Percentiles rank a stretch among this genome's conserved stretches.
phyloP scores from a whole-genome alignment of 2,888 invertebrate species.

The Lampropteryx suffumata region DNA sequence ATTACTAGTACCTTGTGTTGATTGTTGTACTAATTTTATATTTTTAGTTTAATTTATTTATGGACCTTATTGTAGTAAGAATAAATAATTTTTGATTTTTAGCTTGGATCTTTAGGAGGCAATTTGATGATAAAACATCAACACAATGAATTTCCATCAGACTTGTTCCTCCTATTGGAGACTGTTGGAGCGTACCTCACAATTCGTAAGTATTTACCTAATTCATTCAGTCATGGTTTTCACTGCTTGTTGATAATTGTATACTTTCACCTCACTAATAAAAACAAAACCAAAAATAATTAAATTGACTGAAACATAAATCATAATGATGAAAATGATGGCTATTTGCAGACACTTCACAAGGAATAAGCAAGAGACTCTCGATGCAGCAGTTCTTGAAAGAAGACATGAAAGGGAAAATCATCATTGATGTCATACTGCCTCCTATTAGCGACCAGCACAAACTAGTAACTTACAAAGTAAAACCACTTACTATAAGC shows the following conservation, averaged over 20 bases:
- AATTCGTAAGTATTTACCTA: slow-evolving; percentile 44
- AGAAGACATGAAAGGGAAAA: slow-evolving; percentile 65
- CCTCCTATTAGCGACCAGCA: slow-evolving; percentile 47
- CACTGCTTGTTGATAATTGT: too few species aligned
- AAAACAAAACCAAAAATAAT: too few species aligned
- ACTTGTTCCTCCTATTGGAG: slow-evolving; percentile 82
- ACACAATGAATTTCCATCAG: slow-evolving; percentile 87
- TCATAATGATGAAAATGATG: too few species aligned
- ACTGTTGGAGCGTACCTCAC: slow-evolving; percentile 56
- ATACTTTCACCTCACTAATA: too few species aligned
- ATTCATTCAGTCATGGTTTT: neutral
- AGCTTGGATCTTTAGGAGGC: slow-evolving; percentile 87
- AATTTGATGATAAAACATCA: slow-evolving; percentile 87
- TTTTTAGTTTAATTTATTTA: neutral
- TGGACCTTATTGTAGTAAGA: slow-evolving; percentile 18
- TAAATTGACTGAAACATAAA: too few species aligned
- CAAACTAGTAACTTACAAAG: slow-evolving; percentile 52
- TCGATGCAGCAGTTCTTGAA: slow-evolving; percentile 66
- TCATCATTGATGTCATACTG: slow-evolving; percentile 49
- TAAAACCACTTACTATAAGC: too few species aligned
- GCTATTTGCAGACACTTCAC: slow-evolving; percentile 41
- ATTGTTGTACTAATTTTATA: too few species aligned
- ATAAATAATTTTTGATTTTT: slow-evolving; percentile 28
- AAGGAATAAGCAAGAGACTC: slow-evolving; percentile 41
- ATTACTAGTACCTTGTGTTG: too few species aligned